A percentile compares a stretch with the other conserved stretches of the same genome.
These are phyloP conservation scores for Bungarus multicinctus DNA, from an alignment of 2,113 vertebrate species.

Conservation along the genomic window DNA sequence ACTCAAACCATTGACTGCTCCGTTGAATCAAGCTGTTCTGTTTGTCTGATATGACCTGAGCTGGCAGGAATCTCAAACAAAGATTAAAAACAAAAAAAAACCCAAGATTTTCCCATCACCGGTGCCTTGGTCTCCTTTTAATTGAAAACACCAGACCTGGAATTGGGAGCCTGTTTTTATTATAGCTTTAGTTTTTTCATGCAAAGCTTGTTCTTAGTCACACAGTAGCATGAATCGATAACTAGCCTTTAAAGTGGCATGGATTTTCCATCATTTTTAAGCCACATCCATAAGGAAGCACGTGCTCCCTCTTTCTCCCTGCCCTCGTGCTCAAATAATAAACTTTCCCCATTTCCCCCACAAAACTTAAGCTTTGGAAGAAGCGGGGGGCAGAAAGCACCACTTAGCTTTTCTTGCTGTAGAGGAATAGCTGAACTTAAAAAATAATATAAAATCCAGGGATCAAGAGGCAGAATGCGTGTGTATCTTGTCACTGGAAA, in stretches of 20 bases:
- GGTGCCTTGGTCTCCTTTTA: neutral
- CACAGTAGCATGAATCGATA: neutral
- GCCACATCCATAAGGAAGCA: neutral
- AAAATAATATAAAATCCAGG: too few species aligned
- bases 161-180: neutral
- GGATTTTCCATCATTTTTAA: slow-evolving; percentile 1
- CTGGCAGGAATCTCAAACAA: neutral
- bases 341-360: neutral
- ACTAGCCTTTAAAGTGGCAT: neutral
- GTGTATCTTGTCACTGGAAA: neutral
- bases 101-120: neutral
- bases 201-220: neutral
- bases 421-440: neutral
- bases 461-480: neutral
- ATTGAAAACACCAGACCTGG: neutral
- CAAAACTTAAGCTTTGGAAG: neutral
- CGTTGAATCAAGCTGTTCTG: neutral
- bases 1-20: neutral
- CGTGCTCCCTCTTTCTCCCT: neutral
- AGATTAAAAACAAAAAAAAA: neutral
- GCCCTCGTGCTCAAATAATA: neutral
- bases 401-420: neutral
- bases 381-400: neutral
- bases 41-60: neutral
- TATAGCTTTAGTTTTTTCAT: neutral